A percentile compares a stretch with the other conserved stretches of the same genome.
phyloP scores from a whole-genome alignment of 23 tunicate species.

The Trididemnum clinides region DNA sequence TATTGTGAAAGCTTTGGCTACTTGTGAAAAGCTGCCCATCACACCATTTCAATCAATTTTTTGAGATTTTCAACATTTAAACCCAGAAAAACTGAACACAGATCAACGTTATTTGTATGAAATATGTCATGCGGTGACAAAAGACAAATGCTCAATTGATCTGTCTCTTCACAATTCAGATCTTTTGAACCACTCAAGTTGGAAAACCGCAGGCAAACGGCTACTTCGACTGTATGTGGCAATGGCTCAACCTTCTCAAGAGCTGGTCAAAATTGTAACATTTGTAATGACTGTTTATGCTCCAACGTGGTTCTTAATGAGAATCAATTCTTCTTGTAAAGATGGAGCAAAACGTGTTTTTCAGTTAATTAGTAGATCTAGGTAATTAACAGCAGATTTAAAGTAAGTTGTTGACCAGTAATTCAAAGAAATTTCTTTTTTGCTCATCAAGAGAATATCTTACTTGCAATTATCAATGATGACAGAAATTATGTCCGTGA shows the following conservation, averaged over 20 bases:
- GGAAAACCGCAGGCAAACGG: constrained; percentile 10
- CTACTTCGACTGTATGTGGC: not conserved
- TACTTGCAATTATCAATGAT: not conserved
- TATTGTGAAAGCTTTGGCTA: not conserved
- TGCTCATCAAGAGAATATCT: not conserved
- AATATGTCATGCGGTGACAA: not conserved
- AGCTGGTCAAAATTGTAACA: not conserved
- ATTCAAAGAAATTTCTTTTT: not conserved
- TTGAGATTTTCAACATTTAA: not conserved
- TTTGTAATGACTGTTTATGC: constrained; percentile 1
- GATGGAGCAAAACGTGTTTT: constrained; percentile 11
- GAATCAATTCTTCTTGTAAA: constrained; percentile 3
- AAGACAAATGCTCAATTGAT: not conserved
- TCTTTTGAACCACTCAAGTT: not conserved
- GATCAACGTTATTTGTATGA: constrained; percentile 7
- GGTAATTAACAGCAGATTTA: not conserved
- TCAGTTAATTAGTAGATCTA: not conserved
- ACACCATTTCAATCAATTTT: not conserved
- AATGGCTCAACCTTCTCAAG: not conserved
- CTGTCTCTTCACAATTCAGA: constrained; percentile 2
- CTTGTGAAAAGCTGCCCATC: constrained; percentile 11
- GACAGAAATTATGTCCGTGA: not conserved
- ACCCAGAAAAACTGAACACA: not conserved
- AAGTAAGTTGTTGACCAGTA: not conserved
- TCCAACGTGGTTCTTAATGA: constrained; percentile 5